These are phyloP conservation scores for Myiagra hebetior DNA, from an alignment of 2,113 vertebrate species.

Conservation along the genomic window DNA sequence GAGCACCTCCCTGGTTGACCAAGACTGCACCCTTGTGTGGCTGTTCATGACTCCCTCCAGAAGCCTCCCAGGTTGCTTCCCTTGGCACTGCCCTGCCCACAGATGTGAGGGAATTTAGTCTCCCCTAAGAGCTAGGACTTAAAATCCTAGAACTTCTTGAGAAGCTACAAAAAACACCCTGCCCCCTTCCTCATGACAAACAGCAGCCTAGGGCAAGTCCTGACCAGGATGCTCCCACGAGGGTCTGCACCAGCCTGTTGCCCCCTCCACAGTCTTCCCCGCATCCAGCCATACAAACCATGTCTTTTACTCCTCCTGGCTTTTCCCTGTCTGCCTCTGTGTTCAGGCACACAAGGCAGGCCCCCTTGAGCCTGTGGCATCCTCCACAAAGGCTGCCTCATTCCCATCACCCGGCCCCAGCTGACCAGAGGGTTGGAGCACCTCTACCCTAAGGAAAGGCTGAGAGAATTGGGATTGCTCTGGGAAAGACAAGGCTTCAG, in stretches of 20 bases:
- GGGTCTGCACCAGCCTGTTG: neutral
- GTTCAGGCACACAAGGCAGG: neutral
- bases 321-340: neutral
- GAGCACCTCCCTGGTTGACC: neutral
- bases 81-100: rapidly evolving
- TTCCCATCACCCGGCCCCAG: neutral
- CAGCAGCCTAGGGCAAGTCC: neutral
- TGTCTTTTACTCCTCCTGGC: neutral
- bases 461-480: neutral
- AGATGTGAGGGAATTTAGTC: neutral
- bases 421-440: neutral
- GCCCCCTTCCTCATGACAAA: neutral
- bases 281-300: rapidly evolving
- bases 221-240: neutral
- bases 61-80: neutral
- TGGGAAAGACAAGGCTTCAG: neutral
- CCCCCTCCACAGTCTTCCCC: neutral
- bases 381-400: neutral
- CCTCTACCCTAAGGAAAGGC: neutral
- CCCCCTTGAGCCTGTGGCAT: neutral
- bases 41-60: neutral
- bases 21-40: neutral
- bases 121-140: neutral
- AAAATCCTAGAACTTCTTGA: neutral
- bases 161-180: neutral